Evolutionary conservation across 2,797 vertebrate species (phyloP), one percentile per base, ranked within the genome.

Genomic region (Peromyscus aztecus): DNA sequence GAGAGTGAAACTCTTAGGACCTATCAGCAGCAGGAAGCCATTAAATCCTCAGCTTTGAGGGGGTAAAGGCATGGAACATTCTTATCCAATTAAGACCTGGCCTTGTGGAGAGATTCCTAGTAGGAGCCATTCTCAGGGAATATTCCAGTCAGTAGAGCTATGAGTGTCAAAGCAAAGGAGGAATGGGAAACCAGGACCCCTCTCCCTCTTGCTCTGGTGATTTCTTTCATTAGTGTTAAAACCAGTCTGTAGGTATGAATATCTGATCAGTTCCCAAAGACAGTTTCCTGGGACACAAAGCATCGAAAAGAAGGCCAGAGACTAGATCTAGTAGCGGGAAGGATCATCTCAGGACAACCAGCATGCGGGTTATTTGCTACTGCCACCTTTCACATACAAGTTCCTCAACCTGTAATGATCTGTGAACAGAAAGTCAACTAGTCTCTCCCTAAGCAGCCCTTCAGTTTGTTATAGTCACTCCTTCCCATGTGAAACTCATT

Each of bases 71-170:
- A 67, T 17, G 29, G 24, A 19, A 40, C 10, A 87, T 46, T 88
- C 21, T 84, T 80, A 80, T 17, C 29, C 24, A 52, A 78, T 31
- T 90, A 83, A 94, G 29, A 96, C n/a, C 37, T 95, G 34, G 19
- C 29, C 11, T 46, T 96, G 43, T 73, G 37, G 14, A 81, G 71
- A 92, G 89, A 57, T 87, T 34, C 13, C 61, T 49, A 87, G 46
- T 17, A 90, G 29, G 46, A 90, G 13, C 16, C 80, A 3, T 84
- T 88, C 71, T 75, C 71, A 92, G 55, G 76, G 55, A 87, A 83
- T n/a, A 90, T 55, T 90, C 46, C 49, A 88, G 40, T 87, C 8
- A 92, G 31, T 83, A 55, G 27, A 92, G 52, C 89, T 92, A 92
- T 67, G 61, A 87, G 80, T 34, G 14, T 46, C 40, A 90, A 77